Conservation (phyloP, 2,888 invertebrate species). For the Dynastes grantii region DNA sequence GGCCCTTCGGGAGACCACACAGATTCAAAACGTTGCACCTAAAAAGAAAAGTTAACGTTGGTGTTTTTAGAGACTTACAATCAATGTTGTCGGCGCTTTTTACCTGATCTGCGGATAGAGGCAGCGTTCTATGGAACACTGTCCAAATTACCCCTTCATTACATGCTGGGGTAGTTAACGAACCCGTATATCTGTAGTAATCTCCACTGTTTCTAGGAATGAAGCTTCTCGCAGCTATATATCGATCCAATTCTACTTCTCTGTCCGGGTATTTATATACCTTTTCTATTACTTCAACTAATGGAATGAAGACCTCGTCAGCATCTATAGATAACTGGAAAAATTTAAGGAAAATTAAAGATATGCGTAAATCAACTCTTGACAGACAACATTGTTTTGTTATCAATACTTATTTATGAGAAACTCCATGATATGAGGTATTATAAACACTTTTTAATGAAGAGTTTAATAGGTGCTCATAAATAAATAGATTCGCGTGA, state of each 20-base stretch:
- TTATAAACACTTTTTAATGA: background rate
- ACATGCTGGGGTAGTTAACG: slow-evolving; percentile 83
- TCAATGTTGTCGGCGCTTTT: too few species aligned
- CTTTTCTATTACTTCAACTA: slow-evolving; percentile 61
- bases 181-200: slow-evolving; percentile 78
- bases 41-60: slow-evolving; percentile 49
- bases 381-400: too few species aligned
- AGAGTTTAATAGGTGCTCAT: background rate
- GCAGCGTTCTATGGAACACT: slow-evolving; percentile 74
- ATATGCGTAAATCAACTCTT: too few species aligned
- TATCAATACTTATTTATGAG: background rate
- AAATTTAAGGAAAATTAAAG: background rate
- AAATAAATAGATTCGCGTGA: background rate
- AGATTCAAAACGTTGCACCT: slow-evolving; percentile 69
- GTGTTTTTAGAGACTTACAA: too few species aligned
- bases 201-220: slow-evolving; percentile 73
- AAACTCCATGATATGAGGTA: background rate
- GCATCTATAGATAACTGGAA: slow-evolving; percentile 67
- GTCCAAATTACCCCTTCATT: slow-evolving; percentile 85
- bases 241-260: slow-evolving; percentile 44
- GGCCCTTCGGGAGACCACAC: slow-evolving; percentile 66
- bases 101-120: slow-evolving; percentile 64
- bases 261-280: slow-evolving; percentile 57
- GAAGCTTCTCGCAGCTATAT: slow-evolving; percentile 63
- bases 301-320: slow-evolving; percentile 64